Evolutionary conservation across 2,113 vertebrate genomes (phyloP).

Genomic region (Leptobrachium leishanense): DNA sequence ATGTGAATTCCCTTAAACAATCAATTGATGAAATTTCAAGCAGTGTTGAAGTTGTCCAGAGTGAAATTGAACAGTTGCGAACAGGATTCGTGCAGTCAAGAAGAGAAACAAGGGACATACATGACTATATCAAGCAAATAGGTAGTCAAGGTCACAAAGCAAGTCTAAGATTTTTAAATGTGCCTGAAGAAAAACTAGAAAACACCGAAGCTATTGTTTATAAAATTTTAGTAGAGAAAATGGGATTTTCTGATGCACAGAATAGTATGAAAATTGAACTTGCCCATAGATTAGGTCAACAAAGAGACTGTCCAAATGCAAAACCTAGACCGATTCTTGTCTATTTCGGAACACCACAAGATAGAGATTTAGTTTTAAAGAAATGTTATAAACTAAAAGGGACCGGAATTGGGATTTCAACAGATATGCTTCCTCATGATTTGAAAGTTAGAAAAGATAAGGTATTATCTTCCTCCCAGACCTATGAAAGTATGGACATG

Average conservation of each 20-base stretch:
- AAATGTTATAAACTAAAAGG: constrained; percentile 98
- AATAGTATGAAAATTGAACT: constrained; percentile 89
- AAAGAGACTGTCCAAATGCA: constrained; percentile 91
- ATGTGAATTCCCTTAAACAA: constrained; percentile 94
- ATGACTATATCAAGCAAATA: constrained; percentile 96
- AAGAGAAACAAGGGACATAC: constrained; percentile 93
- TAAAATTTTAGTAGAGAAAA: constrained; percentile 87
- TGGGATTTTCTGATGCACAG: constrained; percentile 87
- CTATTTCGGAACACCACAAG: constrained; percentile 89
- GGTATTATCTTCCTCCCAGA: constrained; percentile 87
- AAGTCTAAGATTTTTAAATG: constrained; percentile 89
- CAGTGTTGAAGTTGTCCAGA: constrained; percentile 97
- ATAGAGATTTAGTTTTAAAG: constrained; percentile 93
- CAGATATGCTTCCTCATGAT: constrained; percentile 86
- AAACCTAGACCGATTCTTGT: constrained; percentile 95
- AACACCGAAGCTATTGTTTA: constrained; percentile 83
- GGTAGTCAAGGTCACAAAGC: constrained; percentile 87
- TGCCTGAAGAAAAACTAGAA: constrained; percentile 89
- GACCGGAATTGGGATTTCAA: constrained; percentile 89
- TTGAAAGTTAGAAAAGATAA: constrained; percentile 87
- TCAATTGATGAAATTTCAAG: constrained; percentile 98
- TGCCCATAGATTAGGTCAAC: constrained; percentile 90
- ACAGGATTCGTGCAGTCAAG: constrained; percentile 94
- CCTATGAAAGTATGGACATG: constrained; percentile 97
- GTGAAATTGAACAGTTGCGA: constrained; percentile 92